Conservation (phyloP, 2,113 vertebrate species). For the Platycercus adscitus region DNA sequence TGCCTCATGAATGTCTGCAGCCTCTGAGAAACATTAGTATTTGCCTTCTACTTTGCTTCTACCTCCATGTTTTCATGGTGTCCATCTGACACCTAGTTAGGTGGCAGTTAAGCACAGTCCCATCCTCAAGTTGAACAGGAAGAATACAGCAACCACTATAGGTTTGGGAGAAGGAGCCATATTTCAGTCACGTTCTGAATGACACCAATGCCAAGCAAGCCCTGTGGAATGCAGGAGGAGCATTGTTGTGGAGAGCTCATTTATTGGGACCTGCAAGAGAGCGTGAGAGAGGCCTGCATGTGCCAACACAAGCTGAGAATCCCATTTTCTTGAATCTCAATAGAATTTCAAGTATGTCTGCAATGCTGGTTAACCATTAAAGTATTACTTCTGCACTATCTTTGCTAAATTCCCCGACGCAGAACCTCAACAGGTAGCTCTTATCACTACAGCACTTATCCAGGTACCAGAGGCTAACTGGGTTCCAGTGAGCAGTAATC, state of each 20-base stretch:
- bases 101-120: background rate
- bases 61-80: background rate
- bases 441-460: background rate
- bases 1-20: background rate
- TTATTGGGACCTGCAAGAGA: background rate
- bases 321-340: background rate
- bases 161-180: background rate
- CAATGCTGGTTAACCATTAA: background rate
- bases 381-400: background rate
- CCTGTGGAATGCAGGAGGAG: background rate
- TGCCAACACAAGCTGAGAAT: background rate
- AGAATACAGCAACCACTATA: background rate
- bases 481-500: background rate
- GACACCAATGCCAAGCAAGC: background rate
- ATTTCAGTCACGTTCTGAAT: background rate
- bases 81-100: background rate
- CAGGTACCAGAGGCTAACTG: background rate
- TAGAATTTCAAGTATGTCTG: background rate
- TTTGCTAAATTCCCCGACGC: background rate
- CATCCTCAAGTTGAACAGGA: background rate
- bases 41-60: background rate
- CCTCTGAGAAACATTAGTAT: background rate
- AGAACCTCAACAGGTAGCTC: background rate
- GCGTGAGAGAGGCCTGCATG: rapidly evolving
- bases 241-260: background rate